These are phyloP conservation scores for Aspidiotus rigidus DNA, from an alignment of 2,888 invertebrate genomes.

Conservation along the genomic window DNA sequence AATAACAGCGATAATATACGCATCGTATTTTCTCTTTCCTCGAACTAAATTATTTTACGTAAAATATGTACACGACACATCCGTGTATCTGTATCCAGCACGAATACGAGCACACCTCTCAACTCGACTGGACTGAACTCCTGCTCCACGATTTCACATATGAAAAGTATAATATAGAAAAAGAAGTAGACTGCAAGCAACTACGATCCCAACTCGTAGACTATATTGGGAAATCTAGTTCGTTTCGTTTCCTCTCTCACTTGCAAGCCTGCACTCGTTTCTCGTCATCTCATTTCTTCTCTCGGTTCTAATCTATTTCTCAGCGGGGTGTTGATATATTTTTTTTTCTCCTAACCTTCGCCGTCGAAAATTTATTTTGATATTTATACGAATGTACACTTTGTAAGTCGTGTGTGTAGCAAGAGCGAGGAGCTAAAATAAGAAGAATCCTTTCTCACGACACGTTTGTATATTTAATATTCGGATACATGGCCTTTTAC, in stretches of 20 bases:
- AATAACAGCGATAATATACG: too few relatives aligned
- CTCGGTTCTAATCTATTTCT: conserved; percentile 7
- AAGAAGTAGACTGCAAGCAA: conserved; percentile 1
- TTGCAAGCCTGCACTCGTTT: neutral
- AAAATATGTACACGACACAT: too few relatives aligned
- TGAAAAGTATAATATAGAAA: neutral
- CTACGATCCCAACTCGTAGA: neutral
- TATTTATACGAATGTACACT: conserved; percentile 8
- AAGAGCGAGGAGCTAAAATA: neutral
- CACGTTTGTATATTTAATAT: conserved; percentile 7
- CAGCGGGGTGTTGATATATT: conserved; percentile 8
- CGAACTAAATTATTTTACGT: too few relatives aligned
- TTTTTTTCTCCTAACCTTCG: neutral
- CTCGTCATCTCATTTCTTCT: neutral
- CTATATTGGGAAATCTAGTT: conserved; percentile 5
- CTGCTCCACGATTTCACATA: neutral
- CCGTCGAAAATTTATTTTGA: conserved; percentile 1
- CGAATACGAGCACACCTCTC: too few relatives aligned
- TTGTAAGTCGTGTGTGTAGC: conserved; percentile 3
- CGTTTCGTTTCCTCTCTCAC: neutral
- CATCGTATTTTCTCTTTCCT: too few relatives aligned
- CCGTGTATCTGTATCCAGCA: too few relatives aligned
- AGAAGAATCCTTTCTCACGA: conserved; percentile 1
- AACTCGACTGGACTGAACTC: too few relatives aligned
- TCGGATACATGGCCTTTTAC: conserved; percentile 5